A percentile compares a stretch with the other conserved stretches of the same genome.
These are phyloP conservation scores for Intellagama lesueurii DNA, from an alignment of 2,797 vertebrate species.

Conservation along the genomic window DNA sequence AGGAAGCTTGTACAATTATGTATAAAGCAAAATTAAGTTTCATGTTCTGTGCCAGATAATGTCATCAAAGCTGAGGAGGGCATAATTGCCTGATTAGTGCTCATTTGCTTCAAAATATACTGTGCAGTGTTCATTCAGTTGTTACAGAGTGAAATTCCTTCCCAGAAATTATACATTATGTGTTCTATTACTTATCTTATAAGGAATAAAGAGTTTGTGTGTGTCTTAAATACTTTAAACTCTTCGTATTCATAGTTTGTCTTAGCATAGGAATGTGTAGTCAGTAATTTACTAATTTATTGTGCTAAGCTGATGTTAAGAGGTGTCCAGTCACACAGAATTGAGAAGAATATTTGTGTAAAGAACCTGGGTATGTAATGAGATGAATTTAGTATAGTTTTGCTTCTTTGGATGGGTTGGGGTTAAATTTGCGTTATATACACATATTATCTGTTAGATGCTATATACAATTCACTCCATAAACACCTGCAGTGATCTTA, in stretches of 20 bases:
- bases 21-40: constrained; percentile 22
- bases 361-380: background rate
- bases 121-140: background rate
- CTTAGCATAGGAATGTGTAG: background rate
- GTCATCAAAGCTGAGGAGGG: background rate
- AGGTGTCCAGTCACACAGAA: background rate
- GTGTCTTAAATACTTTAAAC: background rate
- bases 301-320: background rate
- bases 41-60: constrained; percentile 6
- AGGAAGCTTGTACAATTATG: constrained; percentile 19
- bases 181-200: background rate
- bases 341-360: background rate
- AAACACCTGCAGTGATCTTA: background rate
- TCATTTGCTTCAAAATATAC: constrained; percentile 13
- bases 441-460: background rate
- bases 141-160: background rate
- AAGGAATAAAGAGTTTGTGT: background rate
- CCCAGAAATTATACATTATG: background rate
- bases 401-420: background rate
- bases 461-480: background rate
- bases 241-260: background rate
- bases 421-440: background rate
- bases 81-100: constrained; percentile 28
- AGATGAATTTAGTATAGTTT: background rate
- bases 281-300: background rate